These are phyloP conservation scores for Mycetomoellerius zeteki DNA, from an alignment of 1,140 invertebrate species.

Conservation along the genomic window DNA sequence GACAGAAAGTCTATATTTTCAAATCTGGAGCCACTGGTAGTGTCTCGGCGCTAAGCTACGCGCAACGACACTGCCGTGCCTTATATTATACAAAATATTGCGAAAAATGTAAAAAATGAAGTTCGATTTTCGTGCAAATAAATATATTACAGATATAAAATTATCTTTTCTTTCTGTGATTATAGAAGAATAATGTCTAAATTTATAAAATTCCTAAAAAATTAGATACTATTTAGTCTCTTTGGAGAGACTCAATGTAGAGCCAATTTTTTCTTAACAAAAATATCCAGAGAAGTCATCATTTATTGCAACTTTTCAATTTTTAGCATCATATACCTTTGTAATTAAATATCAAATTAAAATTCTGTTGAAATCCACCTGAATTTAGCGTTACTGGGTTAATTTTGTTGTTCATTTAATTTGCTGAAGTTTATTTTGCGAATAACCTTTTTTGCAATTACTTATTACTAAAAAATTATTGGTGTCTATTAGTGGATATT, in stretches of 20 bases:
- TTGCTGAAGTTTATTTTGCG: background rate
- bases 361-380: background rate
- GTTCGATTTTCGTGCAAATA: background rate
- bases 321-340: conserved; percentile 2
- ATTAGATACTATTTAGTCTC: background rate
- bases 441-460: background rate
- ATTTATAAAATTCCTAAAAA: background rate
- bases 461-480: conserved; percentile 3
- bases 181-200: background rate
- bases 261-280: background rate
- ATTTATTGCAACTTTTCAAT: conserved; percentile 13
- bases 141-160: background rate
- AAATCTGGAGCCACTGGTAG: too few species aligned
- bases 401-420: background rate
- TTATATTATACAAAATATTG: background rate
- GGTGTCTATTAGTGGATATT: background rate
- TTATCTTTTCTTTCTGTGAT: background rate
- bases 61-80: too few species aligned
- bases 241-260: background rate
- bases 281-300: background rate
- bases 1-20: background rate
- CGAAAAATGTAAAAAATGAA: background rate
- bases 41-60: too few species aligned
- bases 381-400: background rate
- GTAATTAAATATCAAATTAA: conserved; percentile 9